Conservation (phyloP, 2,113 vertebrate species). For the Aramus guarauna region DNA sequence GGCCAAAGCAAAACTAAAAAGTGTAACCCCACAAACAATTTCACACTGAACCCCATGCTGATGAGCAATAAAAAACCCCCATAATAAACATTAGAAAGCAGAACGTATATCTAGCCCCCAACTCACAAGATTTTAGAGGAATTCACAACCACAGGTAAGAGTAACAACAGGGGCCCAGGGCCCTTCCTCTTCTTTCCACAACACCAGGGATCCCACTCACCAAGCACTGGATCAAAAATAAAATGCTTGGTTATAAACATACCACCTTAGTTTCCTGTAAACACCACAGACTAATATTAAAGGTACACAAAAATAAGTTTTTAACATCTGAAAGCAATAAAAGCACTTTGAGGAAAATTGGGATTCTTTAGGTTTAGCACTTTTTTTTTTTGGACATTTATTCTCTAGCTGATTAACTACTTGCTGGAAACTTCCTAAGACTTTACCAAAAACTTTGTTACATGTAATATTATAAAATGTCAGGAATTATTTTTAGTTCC, state of each 20-base stretch:
- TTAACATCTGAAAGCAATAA: background rate
- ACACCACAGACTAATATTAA: background rate
- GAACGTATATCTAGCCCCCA: background rate
- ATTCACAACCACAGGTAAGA: background rate
- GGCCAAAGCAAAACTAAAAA: background rate
- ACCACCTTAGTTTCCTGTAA: background rate
- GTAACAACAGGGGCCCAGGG: background rate
- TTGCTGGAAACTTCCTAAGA: background rate
- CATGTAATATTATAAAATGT: background rate
- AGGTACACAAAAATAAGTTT: background rate
- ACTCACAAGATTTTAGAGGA: background rate
- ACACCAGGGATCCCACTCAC: background rate
- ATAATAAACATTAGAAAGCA: background rate
- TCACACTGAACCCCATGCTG: background rate
- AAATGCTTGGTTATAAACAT: background rate
- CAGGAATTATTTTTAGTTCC: background rate
- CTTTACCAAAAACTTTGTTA: background rate
- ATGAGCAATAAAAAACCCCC: fast-evolving
- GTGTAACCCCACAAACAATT: background rate
- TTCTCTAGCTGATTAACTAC: background rate
- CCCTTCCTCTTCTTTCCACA: background rate
- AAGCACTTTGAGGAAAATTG: background rate
- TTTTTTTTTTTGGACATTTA: background rate
- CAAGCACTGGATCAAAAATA: background rate
- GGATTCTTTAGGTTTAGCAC: background rate